Percentiles rank a stretch among this genome's conserved stretches.
phyloP scores from a whole-genome alignment of 1,140 invertebrate genomes.

The Mya arenaria region DNA sequence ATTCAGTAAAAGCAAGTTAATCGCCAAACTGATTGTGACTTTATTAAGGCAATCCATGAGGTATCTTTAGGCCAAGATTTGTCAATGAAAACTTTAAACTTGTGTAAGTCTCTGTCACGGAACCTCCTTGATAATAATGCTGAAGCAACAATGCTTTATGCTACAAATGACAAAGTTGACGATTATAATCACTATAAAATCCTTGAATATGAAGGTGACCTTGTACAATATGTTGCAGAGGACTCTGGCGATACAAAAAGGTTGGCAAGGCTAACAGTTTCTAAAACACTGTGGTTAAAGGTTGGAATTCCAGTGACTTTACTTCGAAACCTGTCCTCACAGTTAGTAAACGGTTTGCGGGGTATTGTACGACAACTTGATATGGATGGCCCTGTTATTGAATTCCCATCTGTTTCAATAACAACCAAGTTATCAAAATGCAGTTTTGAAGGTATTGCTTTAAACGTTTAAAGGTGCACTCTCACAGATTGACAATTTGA shows the following conservation, averaged over 20 bases:
- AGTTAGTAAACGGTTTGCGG: constrained; percentile 21
- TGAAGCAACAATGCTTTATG: not conserved
- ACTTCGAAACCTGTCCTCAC: not conserved
- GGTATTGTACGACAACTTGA: not conserved
- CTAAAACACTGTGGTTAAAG: constrained; percentile 25
- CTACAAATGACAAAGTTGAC: constrained; percentile 3
- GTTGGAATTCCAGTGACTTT: not conserved
- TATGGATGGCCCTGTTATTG: not conserved
- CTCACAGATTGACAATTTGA: no score
- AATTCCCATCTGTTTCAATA: not conserved
- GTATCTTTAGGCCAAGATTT: not conserved
- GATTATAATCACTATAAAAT: not conserved
- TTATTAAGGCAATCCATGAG: not conserved
- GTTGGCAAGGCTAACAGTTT: not conserved
- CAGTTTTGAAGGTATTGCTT: not conserved
- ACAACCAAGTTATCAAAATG: not conserved
- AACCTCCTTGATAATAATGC: not conserved
- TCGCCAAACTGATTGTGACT: not conserved
- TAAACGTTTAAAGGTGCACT: no score
- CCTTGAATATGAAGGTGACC: not conserved
- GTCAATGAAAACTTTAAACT: not conserved
- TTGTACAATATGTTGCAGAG: not conserved
- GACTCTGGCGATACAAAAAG: not conserved
- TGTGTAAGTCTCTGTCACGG: not conserved
- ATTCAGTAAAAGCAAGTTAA: not conserved